Evolutionary conservation across 2,888 invertebrate genomes (phyloP), one percentile per base, ranked within the genome.

Genomic region (Mythimna impura): DNA sequence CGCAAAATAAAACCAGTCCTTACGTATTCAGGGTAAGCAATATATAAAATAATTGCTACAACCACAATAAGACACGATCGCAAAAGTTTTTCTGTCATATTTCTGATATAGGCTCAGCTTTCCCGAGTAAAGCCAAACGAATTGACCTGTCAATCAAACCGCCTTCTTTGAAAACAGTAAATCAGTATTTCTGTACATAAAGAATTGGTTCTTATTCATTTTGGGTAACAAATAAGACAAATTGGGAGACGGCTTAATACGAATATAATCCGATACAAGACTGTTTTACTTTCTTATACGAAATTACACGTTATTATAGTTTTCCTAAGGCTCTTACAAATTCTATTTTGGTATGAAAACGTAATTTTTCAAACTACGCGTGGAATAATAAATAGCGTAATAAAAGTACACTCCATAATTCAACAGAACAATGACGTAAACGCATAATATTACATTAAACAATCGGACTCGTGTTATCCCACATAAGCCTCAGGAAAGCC

Each of bases 91-190:
- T 69, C 73, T 73, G 62, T 76, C 74, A 86, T 81, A 76, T 73
- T 73, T 69, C 67, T 75, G 87, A 86, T 80, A 77, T 73, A 81
- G 69, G 76, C 71, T 43, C 73, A 20, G 67, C 71, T 70, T 73
- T 47, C 65, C 61, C 64, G 25, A 62, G 57, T 47, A 70, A 62
- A 74, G 63, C 69, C 71, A 67, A 81, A 77, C 74, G 77, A 85
- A 87, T 83, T 87, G 86, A 78, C 71, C 74, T 82, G 87, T 80
- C 86, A 84, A 87, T 87, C 88, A 84, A 80, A 52, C 34, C 20
- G 69, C 60, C 20, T 80, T 60, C 76, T 62, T 82, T 73, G 61
- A 61, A 22, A 80, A 76, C 76, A 73, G 80, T 76, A 72, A 82
- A 78, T 80, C 82, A 74, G 71, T 74, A 71, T 73, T 76, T 74